Evolutionary conservation across 1,140 invertebrate genomes (phyloP), one percentile per base, ranked within the genome.

Genomic region (Drosophila parabipectinata): DNA sequence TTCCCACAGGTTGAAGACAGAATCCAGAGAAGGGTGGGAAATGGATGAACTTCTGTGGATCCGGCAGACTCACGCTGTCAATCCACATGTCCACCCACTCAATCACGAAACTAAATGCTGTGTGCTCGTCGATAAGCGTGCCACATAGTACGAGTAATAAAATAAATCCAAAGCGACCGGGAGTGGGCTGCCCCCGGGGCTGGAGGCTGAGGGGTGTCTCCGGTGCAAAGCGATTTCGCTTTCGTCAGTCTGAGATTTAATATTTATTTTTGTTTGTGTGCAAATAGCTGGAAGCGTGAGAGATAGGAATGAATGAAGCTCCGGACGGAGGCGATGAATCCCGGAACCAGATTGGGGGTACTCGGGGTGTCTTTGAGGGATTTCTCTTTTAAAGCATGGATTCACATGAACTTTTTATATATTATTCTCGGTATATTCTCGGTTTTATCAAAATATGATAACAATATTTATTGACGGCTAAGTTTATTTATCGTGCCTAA

Each of bases 261-360:
- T 88, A 88, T 88, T 88, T 88, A 88, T 88, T 88, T 88, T 88
- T 88, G 83, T 88, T 88, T 88, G 83, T 88, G 83, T 88, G 83
- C 83, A 88, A 88, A 88, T 88, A 88, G 83, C 83, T 88, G 83
- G 83, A 88, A 88, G 83, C 83, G 52, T 30, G 72, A 77, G 78
- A 77, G 56, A 77, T 76, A 75, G 54, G 61, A 50, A 34, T 34
- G 28, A 50, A 67, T 8, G 41, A 9, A 32, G 26, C 4, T 7
- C 4, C 21, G 48, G 15, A 14, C 57, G 56, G 45, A 64, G 62
- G 44, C 14, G 10, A 39, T 10, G 21, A 48, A 21, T 10, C 9
- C 41, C n/a, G 15, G 41, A 14, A 44, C 4, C 14, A 7, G 41
- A 21, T 2, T 14, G 28, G 26, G 34, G 15, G 10, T 52, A 15